A percentile compares a stretch with the other conserved stretches of the same genome.
phyloP scores from a whole-genome alignment of 2,797 vertebrate genomes.

The Anguilla megastoma region DNA sequence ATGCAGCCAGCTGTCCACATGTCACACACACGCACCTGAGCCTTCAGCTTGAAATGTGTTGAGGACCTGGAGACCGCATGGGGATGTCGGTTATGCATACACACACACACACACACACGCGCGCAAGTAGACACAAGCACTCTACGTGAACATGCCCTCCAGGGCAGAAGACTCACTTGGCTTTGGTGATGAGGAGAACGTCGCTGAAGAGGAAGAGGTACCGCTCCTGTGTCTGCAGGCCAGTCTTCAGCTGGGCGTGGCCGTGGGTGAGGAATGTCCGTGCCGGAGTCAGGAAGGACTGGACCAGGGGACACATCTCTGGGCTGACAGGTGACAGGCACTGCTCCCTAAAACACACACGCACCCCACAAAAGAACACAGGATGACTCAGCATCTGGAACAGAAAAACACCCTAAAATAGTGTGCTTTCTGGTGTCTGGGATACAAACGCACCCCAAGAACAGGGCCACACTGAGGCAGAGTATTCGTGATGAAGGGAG shows the following conservation, averaged over 20 bases:
- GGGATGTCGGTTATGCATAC: background rate
- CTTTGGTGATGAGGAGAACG: constrained; percentile 86
- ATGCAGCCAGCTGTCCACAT: constrained; percentile 91
- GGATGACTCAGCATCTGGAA: no score
- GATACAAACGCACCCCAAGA: background rate
- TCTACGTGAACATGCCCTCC: background rate
- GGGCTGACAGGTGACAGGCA: constrained; percentile 80
- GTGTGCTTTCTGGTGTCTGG: no score
- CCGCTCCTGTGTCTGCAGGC: constrained; percentile 89
- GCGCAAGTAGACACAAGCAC: constrained; percentile 31
- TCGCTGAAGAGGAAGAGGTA: constrained; percentile 93
- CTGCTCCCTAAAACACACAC: constrained; percentile 75
- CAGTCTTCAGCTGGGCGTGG: constrained; percentile 85
- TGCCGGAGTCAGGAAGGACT: constrained; percentile 78
- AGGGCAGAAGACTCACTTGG: constrained; percentile 78
- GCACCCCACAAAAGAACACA: no score
- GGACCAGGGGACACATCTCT: constrained; percentile 84
- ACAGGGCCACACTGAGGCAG: constrained; percentile 9
- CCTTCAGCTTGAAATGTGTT: constrained; percentile 85
- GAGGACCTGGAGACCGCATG: constrained; percentile 69
- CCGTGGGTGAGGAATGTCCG: constrained; percentile 80
- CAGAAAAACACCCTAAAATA: background rate
- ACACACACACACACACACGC: background rate
- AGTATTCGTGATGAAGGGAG: no score
- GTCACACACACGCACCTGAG: constrained; percentile 80